Base-by-base conservation (phyloP, 2,113 vertebrate species). In the Scytalopus superciliaris region DNA sequence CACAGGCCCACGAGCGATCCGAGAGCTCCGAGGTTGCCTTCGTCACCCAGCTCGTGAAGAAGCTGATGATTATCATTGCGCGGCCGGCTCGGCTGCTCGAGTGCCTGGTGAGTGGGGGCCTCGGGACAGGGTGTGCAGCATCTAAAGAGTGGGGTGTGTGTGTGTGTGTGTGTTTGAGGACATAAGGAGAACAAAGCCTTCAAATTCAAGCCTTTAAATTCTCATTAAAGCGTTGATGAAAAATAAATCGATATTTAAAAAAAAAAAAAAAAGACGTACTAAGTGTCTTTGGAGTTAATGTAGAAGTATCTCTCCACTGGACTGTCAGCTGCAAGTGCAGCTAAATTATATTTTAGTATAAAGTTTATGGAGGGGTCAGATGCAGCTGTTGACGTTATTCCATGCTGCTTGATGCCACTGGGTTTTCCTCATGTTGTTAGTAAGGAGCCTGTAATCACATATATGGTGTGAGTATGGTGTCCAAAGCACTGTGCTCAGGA, bases 51-150 rank as follows among this genome's bases (percentile, higher is more conserved):
- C 98, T 99, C 7, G 98, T 99, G 69, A 99, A 97, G 98, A 99
- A 99, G 94, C 97, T 99, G 97, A 99, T 99, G 99, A 99, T 99
- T 45, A 91, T 99, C 97, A 99, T 99, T 79, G 99, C 99, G 21
- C 98, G 99, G 23, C 99, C 99, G 0, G 99, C 99, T 1, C 98
- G 99, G 7, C 99, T 99, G 78, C 98, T 99, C 53, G 99, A 99
- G 97, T 99, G 99, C 98, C 96, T 99, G 99, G 99, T 99, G 95
- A 98, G 99, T 91, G 79, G 21, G n/a, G 27, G 30, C 35, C 83
- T 79, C 1, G 4, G 67, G 30, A 83, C 22, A 27, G 63, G 6
- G 12, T 3, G 1, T 12, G 10, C 80, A 3, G 50, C 33, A 15
- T 40, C 74, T 56, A 4, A 31, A 25, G 24, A 28, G 67, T 22